Conservation (phyloP, 2,888 invertebrate genomes). For the Andrena bucephala region DNA sequence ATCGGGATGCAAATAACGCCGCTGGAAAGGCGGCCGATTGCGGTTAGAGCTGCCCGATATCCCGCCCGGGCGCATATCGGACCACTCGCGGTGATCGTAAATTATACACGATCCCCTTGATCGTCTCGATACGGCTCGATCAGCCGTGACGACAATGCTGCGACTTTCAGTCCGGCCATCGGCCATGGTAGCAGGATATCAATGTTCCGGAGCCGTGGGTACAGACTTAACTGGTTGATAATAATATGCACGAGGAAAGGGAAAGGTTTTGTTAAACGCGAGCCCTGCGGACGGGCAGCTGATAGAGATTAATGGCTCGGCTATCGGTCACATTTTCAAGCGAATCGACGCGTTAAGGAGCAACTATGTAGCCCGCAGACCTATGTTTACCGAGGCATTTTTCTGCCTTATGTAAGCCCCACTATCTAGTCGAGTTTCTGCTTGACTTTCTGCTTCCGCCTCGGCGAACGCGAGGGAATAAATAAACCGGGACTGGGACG, state of each 20-base stretch:
- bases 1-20: constrained; percentile 38
- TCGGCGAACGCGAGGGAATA: constrained; percentile 26
- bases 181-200: too few species aligned
- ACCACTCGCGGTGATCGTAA: constrained; percentile 23
- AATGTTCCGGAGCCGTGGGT: too few species aligned
- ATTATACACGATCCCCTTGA: constrained; percentile 16
- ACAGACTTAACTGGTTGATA: too few species aligned
- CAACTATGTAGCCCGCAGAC: too few species aligned
- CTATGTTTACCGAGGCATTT: too few species aligned
- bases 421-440: constrained; percentile 16
- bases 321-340: too few species aligned
- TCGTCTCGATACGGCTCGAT: constrained; percentile 28
- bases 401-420: too few species aligned
- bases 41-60: constrained; percentile 16
- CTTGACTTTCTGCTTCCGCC: constrained; percentile 30
- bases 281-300: too few species aligned
- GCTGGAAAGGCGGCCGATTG: not conserved
- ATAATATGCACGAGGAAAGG: too few species aligned
- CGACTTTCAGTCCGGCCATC: constrained; percentile 24
- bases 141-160: constrained; percentile 43
- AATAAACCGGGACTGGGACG: constrained; percentile 21
- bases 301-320: too few species aligned
- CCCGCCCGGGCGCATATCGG: not conserved
- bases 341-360: too few species aligned
- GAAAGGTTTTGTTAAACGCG: too few species aligned